Evolutionary conservation across 2,113 vertebrate species (phyloP).

Genomic region (Periophthalmus modestus): DNA sequence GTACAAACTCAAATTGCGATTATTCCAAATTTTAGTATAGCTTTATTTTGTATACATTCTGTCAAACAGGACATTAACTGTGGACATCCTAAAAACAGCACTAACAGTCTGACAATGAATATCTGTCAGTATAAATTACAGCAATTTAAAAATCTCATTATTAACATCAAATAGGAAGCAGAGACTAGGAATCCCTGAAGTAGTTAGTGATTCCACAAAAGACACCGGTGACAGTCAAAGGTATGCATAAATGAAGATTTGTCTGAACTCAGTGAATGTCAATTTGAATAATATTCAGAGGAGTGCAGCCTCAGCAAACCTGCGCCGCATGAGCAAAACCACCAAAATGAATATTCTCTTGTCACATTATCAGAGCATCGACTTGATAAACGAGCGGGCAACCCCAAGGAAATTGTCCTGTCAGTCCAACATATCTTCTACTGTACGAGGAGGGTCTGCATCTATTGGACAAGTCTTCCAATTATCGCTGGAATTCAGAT

Average conservation of each 20-base stretch:
- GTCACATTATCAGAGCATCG: slow-evolving; percentile 6
- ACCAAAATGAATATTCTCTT: slow-evolving; percentile 1
- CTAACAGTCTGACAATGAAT: background rate
- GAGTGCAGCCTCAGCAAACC: slow-evolving; percentile 27
- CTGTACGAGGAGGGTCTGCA: slow-evolving; percentile 18
- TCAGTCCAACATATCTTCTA: slow-evolving; percentile 3
- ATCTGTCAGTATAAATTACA: background rate
- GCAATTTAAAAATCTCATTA: background rate
- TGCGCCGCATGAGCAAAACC: slow-evolving; percentile 9
- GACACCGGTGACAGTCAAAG: slow-evolving; percentile 12
- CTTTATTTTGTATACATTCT: background rate
- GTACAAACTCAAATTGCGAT: too few relatives aligned
- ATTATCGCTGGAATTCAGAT: background rate
- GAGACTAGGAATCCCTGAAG: background rate
- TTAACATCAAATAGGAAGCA: background rate
- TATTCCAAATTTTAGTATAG: too few relatives aligned
- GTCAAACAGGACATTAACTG: background rate
- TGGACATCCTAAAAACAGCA: too few relatives aligned
- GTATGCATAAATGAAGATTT: slow-evolving; percentile 10
- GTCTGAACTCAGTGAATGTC: slow-evolving; percentile 4
- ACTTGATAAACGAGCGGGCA: slow-evolving; percentile 20
- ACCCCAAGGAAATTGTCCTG: slow-evolving; percentile 10
- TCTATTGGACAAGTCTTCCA: background rate
- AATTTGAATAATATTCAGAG: slow-evolving; percentile 27
- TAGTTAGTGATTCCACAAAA: slow-evolving; percentile 2